Evolutionary conservation across 2,113 vertebrate species (phyloP).

Genomic region (Polypterus bichir): DNA sequence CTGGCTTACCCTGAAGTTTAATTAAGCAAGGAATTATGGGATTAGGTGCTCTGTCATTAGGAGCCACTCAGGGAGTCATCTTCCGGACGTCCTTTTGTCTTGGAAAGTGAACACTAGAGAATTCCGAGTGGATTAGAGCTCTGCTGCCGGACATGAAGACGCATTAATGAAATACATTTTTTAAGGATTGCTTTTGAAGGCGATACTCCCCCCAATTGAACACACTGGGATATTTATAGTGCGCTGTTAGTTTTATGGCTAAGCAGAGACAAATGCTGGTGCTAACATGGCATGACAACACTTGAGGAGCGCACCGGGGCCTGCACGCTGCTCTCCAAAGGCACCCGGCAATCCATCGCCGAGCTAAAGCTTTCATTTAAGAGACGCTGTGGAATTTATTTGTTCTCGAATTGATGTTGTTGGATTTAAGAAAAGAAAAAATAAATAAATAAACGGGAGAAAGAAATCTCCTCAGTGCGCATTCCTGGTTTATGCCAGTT

Average conservation of each 20-base stretch:
- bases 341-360: constrained; percentile 40
- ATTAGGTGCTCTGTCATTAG: constrained; percentile 72
- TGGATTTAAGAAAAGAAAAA: constrained; percentile 27
- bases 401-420: constrained; percentile 35
- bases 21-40: constrained; percentile 79
- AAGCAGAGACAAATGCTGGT: constrained; percentile 39
- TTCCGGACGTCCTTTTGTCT: constrained; percentile 52
- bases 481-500: constrained; percentile 17
- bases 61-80: constrained; percentile 58
- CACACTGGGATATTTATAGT: constrained; percentile 28
- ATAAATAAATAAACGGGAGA: background rate
- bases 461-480: background rate
- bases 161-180: constrained; percentile 75
- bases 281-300: constrained; percentile 49
- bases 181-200: constrained; percentile 54
- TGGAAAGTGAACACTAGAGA: constrained; percentile 51
- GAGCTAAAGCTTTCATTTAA: constrained; percentile 30
- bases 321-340: constrained; percentile 53
- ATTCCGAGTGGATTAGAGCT: constrained; percentile 63
- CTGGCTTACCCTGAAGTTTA: constrained; percentile 61
- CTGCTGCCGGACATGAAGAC: constrained; percentile 52
- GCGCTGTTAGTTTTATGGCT: constrained; percentile 56
- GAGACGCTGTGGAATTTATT: constrained; percentile 38
- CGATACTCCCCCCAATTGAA: constrained; percentile 42
- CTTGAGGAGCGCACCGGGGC: constrained; percentile 40